Base-by-base conservation (phyloP, 2,797 vertebrate species). In the Acipenser ruthenus region DNA sequence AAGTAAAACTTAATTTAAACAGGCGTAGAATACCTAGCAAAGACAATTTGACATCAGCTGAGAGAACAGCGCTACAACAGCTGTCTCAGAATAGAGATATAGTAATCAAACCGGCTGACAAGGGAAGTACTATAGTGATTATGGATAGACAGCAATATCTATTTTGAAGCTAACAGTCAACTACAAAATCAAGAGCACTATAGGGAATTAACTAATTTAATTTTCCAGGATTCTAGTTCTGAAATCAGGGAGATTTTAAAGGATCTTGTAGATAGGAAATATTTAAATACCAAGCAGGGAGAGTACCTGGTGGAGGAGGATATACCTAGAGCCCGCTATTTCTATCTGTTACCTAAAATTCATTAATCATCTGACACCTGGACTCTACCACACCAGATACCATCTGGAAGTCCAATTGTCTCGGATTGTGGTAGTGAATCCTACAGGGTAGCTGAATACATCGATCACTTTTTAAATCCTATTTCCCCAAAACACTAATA, bases 81-180 rank as follows among this genome's bases (percentile, higher is more conserved):
- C 23, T 55, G 6, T 5, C 1, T 13, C 12, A 50, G 6, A 50
- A 56, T 4, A 59, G 53, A 8, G 37, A 65, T 7, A 68, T 68
- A 8, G 12, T 67, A 0, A 60, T 70, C 2, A 74, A 73, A 65
- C 66, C 67, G 10, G 68, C 68, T 2, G 68, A 73, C 11, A 75
- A 71, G n/a, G 59, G 53, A 0, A 66, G 60, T 8, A 47, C 58
- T 11, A 55, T 70, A 4, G 69, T 70, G 0, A 68, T 70, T 2
- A 18, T 73, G 58, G 64, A 65, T 11, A 63, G 1, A 18, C 7
- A 65, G 6, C 48, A 70, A 10, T 72, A 76, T 9, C 47, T 63
- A 8, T n/a, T n/a, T 68, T 10, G 67, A 64, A 18, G 48, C 62
- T 8, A 10, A 56, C 15, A 49, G 49, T 50, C 62, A 63, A 50